phyloP scores from a whole-genome alignment of 2,113 vertebrate genomes.

The Corythaeola cristata region DNA sequence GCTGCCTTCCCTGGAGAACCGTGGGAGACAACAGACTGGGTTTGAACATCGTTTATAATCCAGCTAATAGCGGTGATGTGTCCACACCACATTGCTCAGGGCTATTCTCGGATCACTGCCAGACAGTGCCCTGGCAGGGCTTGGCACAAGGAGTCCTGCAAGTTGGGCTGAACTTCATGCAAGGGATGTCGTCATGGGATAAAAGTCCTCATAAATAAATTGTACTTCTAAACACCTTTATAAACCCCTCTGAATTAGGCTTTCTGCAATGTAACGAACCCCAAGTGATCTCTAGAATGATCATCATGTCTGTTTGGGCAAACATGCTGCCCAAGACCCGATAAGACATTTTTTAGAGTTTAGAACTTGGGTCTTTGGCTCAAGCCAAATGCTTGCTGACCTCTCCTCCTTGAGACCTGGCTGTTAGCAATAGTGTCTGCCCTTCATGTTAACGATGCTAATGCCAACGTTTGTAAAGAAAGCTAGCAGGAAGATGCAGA shows the following conservation, averaged over 20 bases:
- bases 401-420: background rate
- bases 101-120: background rate
- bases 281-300: background rate
- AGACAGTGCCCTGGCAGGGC: background rate
- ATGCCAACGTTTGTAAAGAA: background rate
- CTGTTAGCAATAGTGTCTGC: background rate
- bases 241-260: background rate
- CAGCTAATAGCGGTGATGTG: background rate
- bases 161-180: background rate
- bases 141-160: background rate
- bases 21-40: background rate
- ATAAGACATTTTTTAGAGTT: background rate
- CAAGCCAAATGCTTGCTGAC: background rate
- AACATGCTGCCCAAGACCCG: rapidly evolving
- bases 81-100: background rate
- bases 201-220: background rate
- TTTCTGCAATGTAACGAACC: background rate
- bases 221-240: background rate
- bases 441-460: background rate
- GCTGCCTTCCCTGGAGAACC: background rate
- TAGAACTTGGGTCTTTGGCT: background rate
- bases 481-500: background rate
- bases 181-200: background rate
- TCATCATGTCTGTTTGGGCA: background rate
- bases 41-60: background rate